A percentile compares a stretch with the other conserved stretches of the same genome.
Evolutionary conservation across 2,113 vertebrate species (phyloP).

Genomic region (Anseranas semipalmata): DNA sequence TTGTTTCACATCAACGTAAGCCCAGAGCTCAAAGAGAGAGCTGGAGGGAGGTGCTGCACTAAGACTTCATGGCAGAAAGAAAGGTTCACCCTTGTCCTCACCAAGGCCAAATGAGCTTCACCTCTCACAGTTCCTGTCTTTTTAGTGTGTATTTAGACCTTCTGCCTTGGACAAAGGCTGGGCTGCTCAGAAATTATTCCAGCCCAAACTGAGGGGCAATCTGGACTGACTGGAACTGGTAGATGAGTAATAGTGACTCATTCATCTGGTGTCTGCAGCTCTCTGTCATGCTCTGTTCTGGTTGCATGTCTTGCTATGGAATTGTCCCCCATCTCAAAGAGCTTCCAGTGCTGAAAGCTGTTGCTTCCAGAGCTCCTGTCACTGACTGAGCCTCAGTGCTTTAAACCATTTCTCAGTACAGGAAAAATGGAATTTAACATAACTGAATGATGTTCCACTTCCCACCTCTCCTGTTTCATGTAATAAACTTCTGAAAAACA

Average conservation of each 20-base stretch:
- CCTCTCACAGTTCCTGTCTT: fast-evolving
- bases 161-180: neutral
- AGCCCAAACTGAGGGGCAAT: too few relatives aligned
- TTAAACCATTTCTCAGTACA: neutral
- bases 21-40: neutral
- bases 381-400: fast-evolving
- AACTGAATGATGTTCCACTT: neutral
- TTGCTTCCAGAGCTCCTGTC: neutral
- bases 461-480: neutral
- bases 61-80: neutral
- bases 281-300: too few relatives aligned
- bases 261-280: too few relatives aligned
- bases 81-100: neutral
- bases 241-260: too few relatives aligned
- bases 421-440: neutral
- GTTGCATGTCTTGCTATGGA: too few relatives aligned
- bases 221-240: too few relatives aligned
- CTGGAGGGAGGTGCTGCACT: fast-evolving
- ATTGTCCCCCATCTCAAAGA: too few relatives aligned
- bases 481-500: neutral
- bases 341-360: neutral
- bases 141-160: fast-evolving
- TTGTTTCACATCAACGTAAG: neutral
- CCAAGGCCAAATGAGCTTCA: fast-evolving
- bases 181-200: too few relatives aligned